Evolutionary conservation across 2,113 vertebrate genomes (phyloP).

Genomic region (Pterocles burchelli): DNA sequence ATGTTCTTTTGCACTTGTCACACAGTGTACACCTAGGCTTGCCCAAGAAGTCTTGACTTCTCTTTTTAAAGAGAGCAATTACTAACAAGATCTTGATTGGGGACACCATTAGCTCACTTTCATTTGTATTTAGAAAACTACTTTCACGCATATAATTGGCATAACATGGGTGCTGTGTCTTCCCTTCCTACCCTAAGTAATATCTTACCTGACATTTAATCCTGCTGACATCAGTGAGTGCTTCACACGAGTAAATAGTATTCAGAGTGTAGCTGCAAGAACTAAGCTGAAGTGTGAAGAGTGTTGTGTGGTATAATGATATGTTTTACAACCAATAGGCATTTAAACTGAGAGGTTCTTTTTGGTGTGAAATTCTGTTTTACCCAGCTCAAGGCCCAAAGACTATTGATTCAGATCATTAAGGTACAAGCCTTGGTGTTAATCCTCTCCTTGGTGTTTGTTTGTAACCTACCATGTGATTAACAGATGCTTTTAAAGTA

Average conservation of each 20-base stretch:
- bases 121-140: neutral
- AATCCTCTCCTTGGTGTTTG: neutral
- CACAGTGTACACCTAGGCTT: fast-evolving
- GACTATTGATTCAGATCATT: neutral
- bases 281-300: neutral
- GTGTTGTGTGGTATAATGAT: neutral
- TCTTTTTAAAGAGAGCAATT: neutral
- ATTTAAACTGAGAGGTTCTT: neutral
- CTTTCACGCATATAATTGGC: neutral
- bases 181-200: neutral
- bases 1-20: neutral
- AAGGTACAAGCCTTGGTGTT: neutral
- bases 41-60: neutral
- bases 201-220: neutral
- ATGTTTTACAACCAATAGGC: neutral
- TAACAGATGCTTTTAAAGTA: slow-evolving; percentile 14
- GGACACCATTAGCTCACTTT: neutral
- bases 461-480: neutral
- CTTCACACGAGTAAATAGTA: neutral
- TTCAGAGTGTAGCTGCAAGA: neutral
- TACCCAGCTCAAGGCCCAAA: neutral
- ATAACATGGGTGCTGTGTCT: neutral
- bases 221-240: neutral
- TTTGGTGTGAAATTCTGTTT: slow-evolving; percentile 11
- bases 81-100: neutral